Percentiles rank a stretch among this genome's conserved stretches.
phyloP scores from a whole-genome alignment of 1,140 invertebrate species.

The Proctacanthus coquilletti region DNA sequence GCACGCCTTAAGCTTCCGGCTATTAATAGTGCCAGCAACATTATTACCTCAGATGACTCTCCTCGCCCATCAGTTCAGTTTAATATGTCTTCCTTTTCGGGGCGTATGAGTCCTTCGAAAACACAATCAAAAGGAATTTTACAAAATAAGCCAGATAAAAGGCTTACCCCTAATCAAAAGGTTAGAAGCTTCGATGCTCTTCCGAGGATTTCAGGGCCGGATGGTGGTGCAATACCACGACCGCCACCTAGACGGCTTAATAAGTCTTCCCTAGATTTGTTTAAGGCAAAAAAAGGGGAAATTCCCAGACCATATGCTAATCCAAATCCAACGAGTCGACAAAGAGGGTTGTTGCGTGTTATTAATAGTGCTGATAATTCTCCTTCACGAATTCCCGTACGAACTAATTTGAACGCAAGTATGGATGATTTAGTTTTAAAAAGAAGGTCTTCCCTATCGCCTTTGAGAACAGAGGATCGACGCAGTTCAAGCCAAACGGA shows the following conservation, averaged over 20 bases:
- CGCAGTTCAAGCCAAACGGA: conserved; percentile 24
- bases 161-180: conserved; percentile 6
- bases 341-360: conserved; percentile 18
- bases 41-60: conserved; percentile 15
- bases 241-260: conserved; percentile 4
- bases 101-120: conserved; percentile 9
- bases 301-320: conserved; percentile 23
- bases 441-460: conserved; percentile 7
- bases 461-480: conserved; percentile 12
- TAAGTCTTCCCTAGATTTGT: conserved; percentile 17
- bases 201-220: conserved; percentile 17
- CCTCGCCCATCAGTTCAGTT: conserved; percentile 26
- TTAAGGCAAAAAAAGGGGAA: conserved; percentile 7
- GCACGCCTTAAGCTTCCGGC: conserved; percentile 15
- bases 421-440: conserved; percentile 17
- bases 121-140: conserved; percentile 18
- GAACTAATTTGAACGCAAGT: conserved; percentile 20
- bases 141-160: conserved; percentile 17
- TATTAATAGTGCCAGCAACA: background rate
- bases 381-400: conserved; percentile 9
- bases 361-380: conserved; percentile 14
- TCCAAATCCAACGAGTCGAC: conserved; percentile 23
- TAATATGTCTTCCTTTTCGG: conserved; percentile 15
- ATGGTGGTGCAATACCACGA: conserved; percentile 20
- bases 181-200: conserved; percentile 21